Base-by-base conservation (phyloP, 2,113 vertebrate genomes). In the Aviceda subcristata region DNA sequence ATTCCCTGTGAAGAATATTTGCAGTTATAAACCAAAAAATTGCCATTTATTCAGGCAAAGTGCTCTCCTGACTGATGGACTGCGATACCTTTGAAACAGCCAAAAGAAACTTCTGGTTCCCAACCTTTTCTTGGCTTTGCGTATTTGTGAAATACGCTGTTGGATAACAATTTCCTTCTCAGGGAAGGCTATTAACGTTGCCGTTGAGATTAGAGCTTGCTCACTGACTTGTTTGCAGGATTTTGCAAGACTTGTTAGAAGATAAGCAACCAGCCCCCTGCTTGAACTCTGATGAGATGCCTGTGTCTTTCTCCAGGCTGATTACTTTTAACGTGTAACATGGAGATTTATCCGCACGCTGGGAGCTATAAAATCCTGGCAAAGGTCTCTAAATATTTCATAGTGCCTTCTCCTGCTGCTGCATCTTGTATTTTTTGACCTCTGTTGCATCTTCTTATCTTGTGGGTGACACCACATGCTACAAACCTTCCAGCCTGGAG, bases 161-260 rank as follows among this genome's bases (percentile, higher is more conserved):
- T 75, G 76, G 72, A 24, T 64, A 69, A 64, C 12, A 18, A 4
- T 79, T 91, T 64, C 45, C 36, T 64, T 55, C 66, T 86, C 34
- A 17, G 46, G 38, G 57, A 77, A 82, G 39, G 21, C 39, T 60
- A 13, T 81, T 91, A 94, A 15, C 18, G 15, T 76, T 53, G 60
- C 68, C 76, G 95, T 93, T 69, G 85, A 74, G 91, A 83, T 97
- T 69, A 76, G 84, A 83, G 48, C 53, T 93, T 71, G 45, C 48
- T 85, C 36, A 16, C 32, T 88, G 91, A 67, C 73, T 87, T 69
- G 19, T 46, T 80, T 72, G 55, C 34, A 46, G 57, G 36, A 38
- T 83, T 91, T 87, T 90, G 73, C 19, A 45, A 84, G 78, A 88
- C 59, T 43, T 27, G 9, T 75, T 84, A 63, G 51, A 87, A 87